These are phyloP conservation scores for Aviceda subcristata DNA, from an alignment of 2,113 vertebrate species.

Conservation along the genomic window DNA sequence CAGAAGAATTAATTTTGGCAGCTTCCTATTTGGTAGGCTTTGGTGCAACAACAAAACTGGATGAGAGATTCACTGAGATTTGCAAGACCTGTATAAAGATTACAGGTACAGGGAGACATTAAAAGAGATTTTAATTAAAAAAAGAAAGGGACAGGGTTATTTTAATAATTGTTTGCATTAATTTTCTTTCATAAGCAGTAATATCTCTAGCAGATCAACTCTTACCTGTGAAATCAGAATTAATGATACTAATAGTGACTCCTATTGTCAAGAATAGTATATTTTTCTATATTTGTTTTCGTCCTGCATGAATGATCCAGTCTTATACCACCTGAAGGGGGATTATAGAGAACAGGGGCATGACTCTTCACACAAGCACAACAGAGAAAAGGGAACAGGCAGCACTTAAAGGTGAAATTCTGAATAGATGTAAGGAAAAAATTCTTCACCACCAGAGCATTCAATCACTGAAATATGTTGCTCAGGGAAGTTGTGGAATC, in stretches of 20 bases:
- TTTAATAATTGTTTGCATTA: neutral
- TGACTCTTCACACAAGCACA: neutral
- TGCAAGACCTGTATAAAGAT: neutral
- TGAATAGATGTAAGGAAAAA: neutral
- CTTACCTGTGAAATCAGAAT: neutral
- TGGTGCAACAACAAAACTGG: neutral
- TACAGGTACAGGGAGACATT: neutral
- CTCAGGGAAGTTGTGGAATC: fast-evolving
- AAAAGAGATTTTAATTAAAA: neutral
- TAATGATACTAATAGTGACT: neutral
- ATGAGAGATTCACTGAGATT: neutral
- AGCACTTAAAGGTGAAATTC: neutral
- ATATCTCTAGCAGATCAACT: neutral
- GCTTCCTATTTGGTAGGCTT: neutral
- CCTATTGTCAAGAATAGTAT: neutral
- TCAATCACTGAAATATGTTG: neutral
- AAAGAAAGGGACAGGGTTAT: neutral
- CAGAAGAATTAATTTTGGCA: neutral
- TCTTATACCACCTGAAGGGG: neutral
- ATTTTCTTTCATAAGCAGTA: neutral
- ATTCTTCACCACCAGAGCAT: neutral
- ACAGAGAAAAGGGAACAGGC: neutral
- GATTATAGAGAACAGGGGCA: neutral
- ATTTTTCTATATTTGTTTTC: neutral
- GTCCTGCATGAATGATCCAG: neutral